These are phyloP conservation scores for Rhyzopertha dominica DNA, from an alignment of 1,140 invertebrate genomes.

Conservation along the genomic window DNA sequence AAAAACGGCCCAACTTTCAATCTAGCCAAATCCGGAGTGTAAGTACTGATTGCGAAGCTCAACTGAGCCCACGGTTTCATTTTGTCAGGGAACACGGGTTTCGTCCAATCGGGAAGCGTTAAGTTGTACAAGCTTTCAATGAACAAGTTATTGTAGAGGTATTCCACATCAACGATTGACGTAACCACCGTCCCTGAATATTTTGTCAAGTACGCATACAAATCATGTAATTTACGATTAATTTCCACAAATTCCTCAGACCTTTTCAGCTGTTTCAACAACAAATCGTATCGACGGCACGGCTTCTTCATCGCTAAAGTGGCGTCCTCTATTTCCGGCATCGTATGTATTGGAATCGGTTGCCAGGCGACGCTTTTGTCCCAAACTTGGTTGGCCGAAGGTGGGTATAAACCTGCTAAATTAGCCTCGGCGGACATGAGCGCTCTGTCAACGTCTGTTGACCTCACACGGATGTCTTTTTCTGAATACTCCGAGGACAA, in stretches of 20 bases:
- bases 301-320: conserved; percentile 54
- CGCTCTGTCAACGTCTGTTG: conserved; percentile 83
- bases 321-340: conserved; percentile 60
- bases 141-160: conserved; percentile 61
- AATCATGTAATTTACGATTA: conserved; percentile 53
- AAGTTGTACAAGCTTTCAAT: conserved; percentile 69
- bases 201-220: conserved; percentile 60
- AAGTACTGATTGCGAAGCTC: conserved; percentile 49
- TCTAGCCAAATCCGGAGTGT: conserved; percentile 50
- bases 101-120: conserved; percentile 69
- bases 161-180: conserved; percentile 51
- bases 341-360: conserved; percentile 83
- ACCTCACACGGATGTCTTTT: conserved; percentile 48
- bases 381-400: conserved; percentile 58
- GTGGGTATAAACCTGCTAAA: conserved; percentile 76
- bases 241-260: conserved; percentile 56
- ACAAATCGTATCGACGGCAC: conserved; percentile 60
- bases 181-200: conserved; percentile 55
- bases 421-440: conserved; percentile 83
- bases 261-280: conserved; percentile 51
- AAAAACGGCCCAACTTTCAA: conserved; percentile 61
- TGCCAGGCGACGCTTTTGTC: conserved; percentile 72
- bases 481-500: conserved; percentile 50
- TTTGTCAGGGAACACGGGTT: conserved; percentile 50
- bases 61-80: conserved; percentile 50